These are phyloP conservation scores for Limnephilus rhombicus DNA, from an alignment of 2,888 invertebrate species.

Conservation along the genomic window DNA sequence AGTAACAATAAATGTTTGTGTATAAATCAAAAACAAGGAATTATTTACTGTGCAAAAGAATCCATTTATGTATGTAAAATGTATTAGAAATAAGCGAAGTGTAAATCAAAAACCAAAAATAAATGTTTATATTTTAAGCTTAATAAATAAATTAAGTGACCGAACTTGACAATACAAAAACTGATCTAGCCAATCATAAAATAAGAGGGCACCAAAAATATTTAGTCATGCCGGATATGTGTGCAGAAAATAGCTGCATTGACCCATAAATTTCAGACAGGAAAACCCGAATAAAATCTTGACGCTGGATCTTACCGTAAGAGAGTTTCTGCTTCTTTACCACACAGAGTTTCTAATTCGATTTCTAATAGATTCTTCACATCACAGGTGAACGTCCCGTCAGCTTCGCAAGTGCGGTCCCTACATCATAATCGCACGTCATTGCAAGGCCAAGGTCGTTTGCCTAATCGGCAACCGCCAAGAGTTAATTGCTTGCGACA, in stretches of 20 bases:
- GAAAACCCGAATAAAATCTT: background rate
- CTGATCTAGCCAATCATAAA: no score
- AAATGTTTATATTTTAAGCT: no score
- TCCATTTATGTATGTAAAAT: no score
- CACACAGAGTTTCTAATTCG: background rate
- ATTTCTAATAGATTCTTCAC: background rate
- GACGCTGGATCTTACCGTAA: background rate
- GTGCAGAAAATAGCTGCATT: background rate
- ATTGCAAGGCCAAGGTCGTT: slow-evolving; percentile 36
- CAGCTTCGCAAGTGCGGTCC: background rate
- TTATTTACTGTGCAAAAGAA: no score
- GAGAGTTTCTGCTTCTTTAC: background rate
- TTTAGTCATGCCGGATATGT: background rate
- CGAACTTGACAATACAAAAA: no score
- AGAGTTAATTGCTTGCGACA: background rate
- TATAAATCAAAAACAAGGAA: no score
- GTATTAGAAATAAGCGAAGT: no score
- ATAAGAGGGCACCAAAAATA: no score
- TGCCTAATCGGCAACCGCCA: slow-evolving; percentile 16
- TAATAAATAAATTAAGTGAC: no score
- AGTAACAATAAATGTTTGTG: no score
- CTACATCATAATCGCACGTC: slow-evolving; percentile 17
- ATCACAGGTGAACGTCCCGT: background rate
- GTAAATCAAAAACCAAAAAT: no score
- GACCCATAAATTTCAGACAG: background rate